These are phyloP conservation scores for Tupaia chinensis DNA, from an alignment of 2,113 vertebrate genomes.

Conservation along the genomic window DNA sequence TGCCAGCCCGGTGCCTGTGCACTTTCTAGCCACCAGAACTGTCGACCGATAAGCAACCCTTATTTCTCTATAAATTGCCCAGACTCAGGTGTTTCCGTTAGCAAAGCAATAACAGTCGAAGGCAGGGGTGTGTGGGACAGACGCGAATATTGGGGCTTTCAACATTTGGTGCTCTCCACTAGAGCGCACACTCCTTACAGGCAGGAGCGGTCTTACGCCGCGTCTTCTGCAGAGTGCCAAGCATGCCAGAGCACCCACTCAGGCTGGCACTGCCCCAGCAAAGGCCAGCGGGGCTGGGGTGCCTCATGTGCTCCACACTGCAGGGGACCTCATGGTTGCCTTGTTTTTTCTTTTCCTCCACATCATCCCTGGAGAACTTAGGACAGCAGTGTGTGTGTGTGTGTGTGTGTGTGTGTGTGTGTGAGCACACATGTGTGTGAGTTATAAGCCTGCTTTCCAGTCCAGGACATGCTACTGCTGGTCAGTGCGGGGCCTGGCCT, in stretches of 20 bases:
- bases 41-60: no score
- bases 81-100: no score
- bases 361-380: background rate
- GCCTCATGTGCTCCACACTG: background rate
- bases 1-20: no score
- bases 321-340: background rate
- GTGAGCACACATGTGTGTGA: background rate
- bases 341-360: no score
- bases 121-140: no score
- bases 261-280: no score
- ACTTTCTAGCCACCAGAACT: no score
- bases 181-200: background rate
- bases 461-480: background rate
- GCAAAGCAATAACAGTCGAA: no score
- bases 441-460: background rate
- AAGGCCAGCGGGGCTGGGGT: background rate
- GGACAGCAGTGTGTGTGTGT: background rate
- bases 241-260: background rate
- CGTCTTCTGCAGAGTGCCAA: background rate
- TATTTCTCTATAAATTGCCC: no score
- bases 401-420: no score
- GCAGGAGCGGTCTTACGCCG: background rate
- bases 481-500: background rate
- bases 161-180: background rate
- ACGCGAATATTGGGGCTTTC: background rate